A percentile compares a stretch with the other conserved stretches of the same genome.
phyloP scores from a whole-genome alignment of 2,888 invertebrate genomes.

The Eupithecia abbreviata region DNA sequence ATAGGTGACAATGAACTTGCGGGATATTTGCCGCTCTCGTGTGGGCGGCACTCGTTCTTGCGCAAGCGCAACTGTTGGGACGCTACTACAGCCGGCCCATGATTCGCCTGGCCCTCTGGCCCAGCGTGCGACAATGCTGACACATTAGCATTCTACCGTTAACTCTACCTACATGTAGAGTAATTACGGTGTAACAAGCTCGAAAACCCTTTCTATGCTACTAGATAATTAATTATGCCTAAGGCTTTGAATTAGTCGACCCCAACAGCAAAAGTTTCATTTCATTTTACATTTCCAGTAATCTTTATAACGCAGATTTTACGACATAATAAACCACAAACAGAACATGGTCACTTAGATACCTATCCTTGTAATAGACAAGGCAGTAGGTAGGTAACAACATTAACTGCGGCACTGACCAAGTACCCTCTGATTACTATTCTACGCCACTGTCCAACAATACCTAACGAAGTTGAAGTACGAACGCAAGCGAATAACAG shows the following conservation, averaged over 20 bases:
- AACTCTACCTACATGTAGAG: slow-evolving; percentile 57
- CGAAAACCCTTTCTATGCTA: slow-evolving; percentile 2
- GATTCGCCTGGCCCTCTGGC: slow-evolving; percentile 54
- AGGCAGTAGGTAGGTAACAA: slow-evolving; percentile 20
- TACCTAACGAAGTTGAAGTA: slow-evolving; percentile 40
- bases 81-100: slow-evolving; percentile 40
- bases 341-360: background rate
- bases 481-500: slow-evolving; percentile 39
- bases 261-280: background rate
- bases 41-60: slow-evolving; percentile 74
- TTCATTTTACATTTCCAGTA: background rate
- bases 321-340: background rate
- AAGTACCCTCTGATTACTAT: slow-evolving; percentile 28
- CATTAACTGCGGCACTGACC: slow-evolving; percentile 23
- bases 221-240: background rate
- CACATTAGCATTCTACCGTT: slow-evolving; percentile 82
- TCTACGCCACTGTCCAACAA: slow-evolving; percentile 33
- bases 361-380: background rate
- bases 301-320: background rate
- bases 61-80: slow-evolving; percentile 78
- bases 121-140: slow-evolving; percentile 63
- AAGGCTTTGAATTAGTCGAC: slow-evolving; percentile 1
- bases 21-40: slow-evolving; percentile 51
- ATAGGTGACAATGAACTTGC: slow-evolving; percentile 78
- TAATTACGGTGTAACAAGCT: slow-evolving; percentile 39